Base-by-base conservation (phyloP, 2,113 vertebrate genomes). In the Salvelinus fontinalis region DNA sequence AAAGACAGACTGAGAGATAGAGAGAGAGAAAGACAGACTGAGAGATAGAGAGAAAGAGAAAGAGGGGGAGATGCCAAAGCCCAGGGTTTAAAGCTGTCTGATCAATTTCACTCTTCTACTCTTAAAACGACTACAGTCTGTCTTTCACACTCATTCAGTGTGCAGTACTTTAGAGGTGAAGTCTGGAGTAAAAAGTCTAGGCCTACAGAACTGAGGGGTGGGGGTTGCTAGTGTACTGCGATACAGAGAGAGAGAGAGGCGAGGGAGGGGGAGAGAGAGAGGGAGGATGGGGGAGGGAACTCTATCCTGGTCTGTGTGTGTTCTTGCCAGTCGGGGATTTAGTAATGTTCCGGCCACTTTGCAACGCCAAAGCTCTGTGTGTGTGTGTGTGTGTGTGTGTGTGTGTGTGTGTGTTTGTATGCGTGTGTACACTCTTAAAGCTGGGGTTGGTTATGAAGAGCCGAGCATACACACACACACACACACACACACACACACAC, bases 331-430 rank as follows among this genome's bases (percentile, higher is more conserved):
- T 84, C 80, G 83, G 81, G 74, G 81, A 81, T 89, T 90, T 85
- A 85, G 83, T 81, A 85, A 86, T 86, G 86, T 89, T 89, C 87
- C 70, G 81, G 88, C 78, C 86, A 85, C 90, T 89, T 89, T 83
- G 87, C 59, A 88, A 76, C 79, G 82, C 82, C 80, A 84, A 90
- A 90, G 85, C 87, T 44, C 70, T 81, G 80, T 75, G 68, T 76
- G 74, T 75, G 81, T 79, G 70, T 75, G 13, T 49, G 70, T 57
- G 71, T 76, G 70, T 71, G 64, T 77, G 20, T 62, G 54, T 70
- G 66, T 54, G 39, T 75, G 75, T 62, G 54, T 70, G 66, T 54
- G 29, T 75, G 75, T 22, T 39, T 75, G 66, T 24, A 16, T 67
- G 66, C 20, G 29, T 31, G 79, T 59, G 75, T 24, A n/a, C 14